Evolutionary conservation across 2,797 vertebrate genomes (phyloP), one percentile per base, ranked within the genome.

Genomic region (Micrastur ruficollis): DNA sequence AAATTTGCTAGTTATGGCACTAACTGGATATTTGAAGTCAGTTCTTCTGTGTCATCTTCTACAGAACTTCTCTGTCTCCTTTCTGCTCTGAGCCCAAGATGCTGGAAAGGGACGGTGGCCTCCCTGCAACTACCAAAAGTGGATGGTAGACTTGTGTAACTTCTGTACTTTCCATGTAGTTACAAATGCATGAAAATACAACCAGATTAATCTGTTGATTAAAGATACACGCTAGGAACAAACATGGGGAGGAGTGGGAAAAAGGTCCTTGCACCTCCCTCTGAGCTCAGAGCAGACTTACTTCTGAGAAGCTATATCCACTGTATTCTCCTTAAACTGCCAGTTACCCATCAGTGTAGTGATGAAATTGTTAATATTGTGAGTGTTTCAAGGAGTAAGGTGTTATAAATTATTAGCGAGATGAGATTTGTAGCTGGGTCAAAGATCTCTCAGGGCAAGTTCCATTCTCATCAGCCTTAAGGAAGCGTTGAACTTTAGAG

Each of bases 171-270:
- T 56, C 25, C 2, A 1, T 5, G 22, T 44, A 16, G n/a, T 29
- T 7, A 18, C 14, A 86, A 67, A 32, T 12, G 26, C 27, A 11
- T 42, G 34, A 29, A 66, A 76, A 82, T 6, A 14, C 22, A 53
- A 42, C 16, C 61, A 19, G 29, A 8, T 36, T 19, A 9, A n/a
- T 40, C 14, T 53, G 3, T 0, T 34, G 32, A 8, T 16, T 29
- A 32, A 75, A 86, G 29, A 23, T 32, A 12, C 0, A 10, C 65
- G 12, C 12, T 59, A n/a, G 49, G 36, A 56, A 19, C 12, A 49
- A 95, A 22, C 0, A 0, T 31, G 53, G 8, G 17, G 32, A 7
- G 20, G 4, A 63, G 17, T 23, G 14, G 31, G 5, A 12, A 5
- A 21, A 25, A 71, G 20, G 4, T 2, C 3, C 55, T 50, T 55